Conservation (phyloP, 2,113 vertebrate species). For the Nycticryphes semicollaris region DNA sequence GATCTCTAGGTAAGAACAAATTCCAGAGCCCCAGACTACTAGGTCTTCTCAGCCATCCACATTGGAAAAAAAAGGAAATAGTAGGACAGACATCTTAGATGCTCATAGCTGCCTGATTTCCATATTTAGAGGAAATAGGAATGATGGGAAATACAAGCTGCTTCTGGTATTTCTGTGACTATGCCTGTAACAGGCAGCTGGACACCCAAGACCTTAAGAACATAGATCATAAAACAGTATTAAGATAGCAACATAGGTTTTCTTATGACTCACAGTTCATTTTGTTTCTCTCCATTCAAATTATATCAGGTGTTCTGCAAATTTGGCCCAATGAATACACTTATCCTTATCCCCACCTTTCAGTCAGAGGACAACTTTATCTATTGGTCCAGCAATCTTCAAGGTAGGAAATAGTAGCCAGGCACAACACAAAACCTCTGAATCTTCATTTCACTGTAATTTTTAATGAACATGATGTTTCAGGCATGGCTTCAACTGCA, state of each 20-base stretch:
- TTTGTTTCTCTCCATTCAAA: not conserved
- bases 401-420: not conserved
- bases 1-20: not conserved
- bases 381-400: not conserved
- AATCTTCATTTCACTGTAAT: not conserved
- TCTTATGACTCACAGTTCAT: not conserved
- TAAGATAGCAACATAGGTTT: not conserved
- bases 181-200: not conserved
- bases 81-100: not conserved
- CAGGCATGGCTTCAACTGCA: not conserved
- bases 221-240: not conserved
- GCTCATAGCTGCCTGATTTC: not conserved
- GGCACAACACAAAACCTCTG: not conserved
- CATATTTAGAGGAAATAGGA: not conserved
- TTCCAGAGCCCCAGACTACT: not conserved
- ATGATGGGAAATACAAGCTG: not conserved
- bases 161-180: not conserved
- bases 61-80: not conserved
- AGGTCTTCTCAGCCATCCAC: not conserved
- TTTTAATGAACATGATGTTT: not conserved
- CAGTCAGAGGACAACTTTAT: not conserved
- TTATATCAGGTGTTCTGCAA: not conserved
- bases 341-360: not conserved
- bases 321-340: not conserved
- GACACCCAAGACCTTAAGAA: not conserved